A percentile compares a stretch with the other conserved stretches of the same genome.
Conservation (phyloP, 2,888 invertebrate genomes). For the Acholoe squamosa region DNA sequence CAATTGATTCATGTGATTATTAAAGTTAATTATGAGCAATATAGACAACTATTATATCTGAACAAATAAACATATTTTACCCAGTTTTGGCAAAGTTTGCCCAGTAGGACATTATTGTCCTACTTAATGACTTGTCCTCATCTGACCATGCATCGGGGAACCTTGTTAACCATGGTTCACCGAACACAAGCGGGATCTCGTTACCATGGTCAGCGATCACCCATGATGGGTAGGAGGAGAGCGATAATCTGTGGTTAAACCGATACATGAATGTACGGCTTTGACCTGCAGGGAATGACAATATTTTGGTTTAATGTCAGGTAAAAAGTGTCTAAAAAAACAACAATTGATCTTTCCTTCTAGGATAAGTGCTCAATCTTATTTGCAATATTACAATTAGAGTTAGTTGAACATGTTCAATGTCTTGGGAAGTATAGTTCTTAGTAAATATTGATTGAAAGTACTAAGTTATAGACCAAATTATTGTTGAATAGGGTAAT, state of each 20-base stretch:
- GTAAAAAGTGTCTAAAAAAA: too few relatives aligned
- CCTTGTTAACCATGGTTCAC: conserved; percentile 71
- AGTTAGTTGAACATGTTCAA: too few relatives aligned
- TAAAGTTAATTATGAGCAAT: background rate
- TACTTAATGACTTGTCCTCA: conserved; percentile 72
- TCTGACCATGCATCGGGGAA: conserved; percentile 71
- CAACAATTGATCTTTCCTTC: too few relatives aligned
- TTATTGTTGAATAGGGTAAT: too few relatives aligned
- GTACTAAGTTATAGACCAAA: too few relatives aligned
- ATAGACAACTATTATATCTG: background rate
- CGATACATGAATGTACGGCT: conserved; percentile 64
- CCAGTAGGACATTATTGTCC: conserved; percentile 74
- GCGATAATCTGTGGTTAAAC: conserved; percentile 61
- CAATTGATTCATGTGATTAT: background rate
- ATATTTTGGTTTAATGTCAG: too few relatives aligned
- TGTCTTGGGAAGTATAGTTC: too few relatives aligned
- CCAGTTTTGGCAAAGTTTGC: conserved; percentile 79
- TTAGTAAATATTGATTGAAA: too few relatives aligned
- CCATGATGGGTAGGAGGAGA: conserved; percentile 63
- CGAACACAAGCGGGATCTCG: conserved; percentile 76
- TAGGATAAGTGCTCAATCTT: too few relatives aligned
- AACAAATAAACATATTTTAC: conserved; percentile 22
- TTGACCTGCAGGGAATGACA: conserved; percentile 6
- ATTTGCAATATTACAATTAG: too few relatives aligned
- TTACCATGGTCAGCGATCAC: conserved; percentile 72